Base-by-base conservation (phyloP, 2,113 vertebrate genomes). In the Artemisiospiza belli region DNA sequence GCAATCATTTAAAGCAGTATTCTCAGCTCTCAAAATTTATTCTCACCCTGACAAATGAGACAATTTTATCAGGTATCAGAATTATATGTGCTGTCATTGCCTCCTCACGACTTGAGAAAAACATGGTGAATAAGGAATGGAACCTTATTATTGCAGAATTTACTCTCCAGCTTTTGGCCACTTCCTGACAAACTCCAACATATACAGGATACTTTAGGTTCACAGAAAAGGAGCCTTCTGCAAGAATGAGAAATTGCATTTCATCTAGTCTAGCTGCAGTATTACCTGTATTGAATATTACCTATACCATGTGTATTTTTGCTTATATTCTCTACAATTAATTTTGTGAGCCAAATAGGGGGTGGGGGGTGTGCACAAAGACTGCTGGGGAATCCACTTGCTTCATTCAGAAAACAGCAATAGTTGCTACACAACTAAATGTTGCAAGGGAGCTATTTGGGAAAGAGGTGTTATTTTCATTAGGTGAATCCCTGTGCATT, bases 1-100 rank as follows among this genome's bases (percentile, higher is more conserved):
- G 80, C 33, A 93, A 80, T 78, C 83, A 97, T 69, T 95, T 92
- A 81, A 95, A 94, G 39, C 31, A 75, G 61, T 77, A 61, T 78
- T 89, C 73, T 75, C 28, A 62, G 94, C 78, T 64, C 68, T 41
- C 91, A 89, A 94, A 96, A 87, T 31, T 44, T 64, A 39, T 85
- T 64, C 52, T 76, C 84, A 72, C 21, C 55, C 75, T 59, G 63
- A 67, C 28, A 85, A 94, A 77, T 67, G 5, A 88, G 83, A 74
- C 27, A 61, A 25, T 72, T 92, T 89, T 49, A 80, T 44, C 54
- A 88, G 41, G 49, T 94, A 76, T 83, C 63, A 90, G 74, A 82
- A 85, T 76, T 11, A 41, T 27, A 83, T 25, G 18, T 0, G 1
- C 33, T 55, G 70, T 47, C 57, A 52, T 19, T 68, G 41, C 57